Evolutionary conservation across 2,888 invertebrate genomes (phyloP).

Genomic region (Andrena praecox): DNA sequence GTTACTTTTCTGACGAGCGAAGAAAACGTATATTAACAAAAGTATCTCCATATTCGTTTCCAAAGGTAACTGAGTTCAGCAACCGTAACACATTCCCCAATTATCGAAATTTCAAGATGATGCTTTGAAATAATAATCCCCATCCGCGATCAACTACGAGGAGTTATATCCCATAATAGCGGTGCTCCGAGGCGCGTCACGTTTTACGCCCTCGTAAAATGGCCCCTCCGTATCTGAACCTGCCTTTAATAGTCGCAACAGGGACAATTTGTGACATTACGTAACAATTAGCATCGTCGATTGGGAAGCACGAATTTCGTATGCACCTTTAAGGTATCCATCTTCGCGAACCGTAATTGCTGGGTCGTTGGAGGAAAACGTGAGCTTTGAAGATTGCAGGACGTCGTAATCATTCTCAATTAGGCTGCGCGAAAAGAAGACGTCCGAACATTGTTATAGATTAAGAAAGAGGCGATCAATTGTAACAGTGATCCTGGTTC

Average conservation of each 20-base stretch:
- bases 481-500: too few relatives aligned
- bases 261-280: not conserved
- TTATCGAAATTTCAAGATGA: constrained; percentile 1
- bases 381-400: not conserved
- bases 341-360: constrained; percentile 6
- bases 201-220: not conserved
- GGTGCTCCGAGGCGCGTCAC: not conserved
- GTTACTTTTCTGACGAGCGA: too few relatives aligned
- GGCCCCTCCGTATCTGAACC: not conserved
- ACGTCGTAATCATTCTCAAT: not conserved
- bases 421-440: not conserved
- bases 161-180: constrained; percentile 6
- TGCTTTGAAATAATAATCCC: not conserved
- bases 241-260: not conserved
- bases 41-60: not conserved
- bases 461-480: too few relatives aligned
- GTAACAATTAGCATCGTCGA: not conserved
- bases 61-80: not conserved
- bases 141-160: not conserved
- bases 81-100: not conserved
- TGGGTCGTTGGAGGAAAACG: not conserved
- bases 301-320: too few relatives aligned
- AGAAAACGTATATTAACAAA: too few relatives aligned
- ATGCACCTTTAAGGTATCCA: not conserved
- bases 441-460: too few relatives aligned